Conservation (phyloP, 1,140 invertebrate species). For the Zaprionus capensis region DNA sequence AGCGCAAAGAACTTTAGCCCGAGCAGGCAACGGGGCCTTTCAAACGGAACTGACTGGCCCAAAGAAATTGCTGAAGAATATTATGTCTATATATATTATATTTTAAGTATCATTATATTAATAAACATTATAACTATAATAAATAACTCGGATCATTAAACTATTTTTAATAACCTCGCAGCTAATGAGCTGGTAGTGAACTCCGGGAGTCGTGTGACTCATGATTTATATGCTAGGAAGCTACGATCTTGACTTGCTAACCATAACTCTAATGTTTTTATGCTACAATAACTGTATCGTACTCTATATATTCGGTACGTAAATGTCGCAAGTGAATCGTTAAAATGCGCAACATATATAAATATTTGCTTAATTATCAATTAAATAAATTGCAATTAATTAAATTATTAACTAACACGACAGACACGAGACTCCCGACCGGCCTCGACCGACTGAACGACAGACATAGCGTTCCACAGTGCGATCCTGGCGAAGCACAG, state of each 20-base stretch:
- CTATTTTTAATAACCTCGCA: no score
- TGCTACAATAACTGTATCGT: background rate
- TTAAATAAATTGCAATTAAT: conserved; percentile 68
- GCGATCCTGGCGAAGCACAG: conserved; percentile 20
- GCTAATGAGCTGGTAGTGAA: background rate
- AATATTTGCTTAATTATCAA: conserved; percentile 38
- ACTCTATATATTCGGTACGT: conserved; percentile 27
- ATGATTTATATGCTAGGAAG: background rate
- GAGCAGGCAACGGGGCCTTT: background rate
- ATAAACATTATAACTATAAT: background rate
- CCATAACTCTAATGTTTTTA: conserved; percentile 39
- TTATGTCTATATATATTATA: background rate
- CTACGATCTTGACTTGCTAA: background rate
- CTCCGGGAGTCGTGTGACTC: background rate
- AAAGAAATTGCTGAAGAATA: background rate
- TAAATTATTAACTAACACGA: conserved; percentile 66
- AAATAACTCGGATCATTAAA: no score
- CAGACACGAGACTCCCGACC: conserved; percentile 39
- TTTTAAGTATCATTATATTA: background rate
- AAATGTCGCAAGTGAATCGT: conserved; percentile 26
- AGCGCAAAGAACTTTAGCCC: conserved; percentile 12
- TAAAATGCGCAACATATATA: conserved; percentile 19
- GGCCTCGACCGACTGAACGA: background rate
- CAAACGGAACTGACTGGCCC: background rate
- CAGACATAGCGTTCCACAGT: conserved; percentile 32